Conservation (phyloP, 2,797 vertebrate genomes). For the Bothrops alternatus region DNA sequence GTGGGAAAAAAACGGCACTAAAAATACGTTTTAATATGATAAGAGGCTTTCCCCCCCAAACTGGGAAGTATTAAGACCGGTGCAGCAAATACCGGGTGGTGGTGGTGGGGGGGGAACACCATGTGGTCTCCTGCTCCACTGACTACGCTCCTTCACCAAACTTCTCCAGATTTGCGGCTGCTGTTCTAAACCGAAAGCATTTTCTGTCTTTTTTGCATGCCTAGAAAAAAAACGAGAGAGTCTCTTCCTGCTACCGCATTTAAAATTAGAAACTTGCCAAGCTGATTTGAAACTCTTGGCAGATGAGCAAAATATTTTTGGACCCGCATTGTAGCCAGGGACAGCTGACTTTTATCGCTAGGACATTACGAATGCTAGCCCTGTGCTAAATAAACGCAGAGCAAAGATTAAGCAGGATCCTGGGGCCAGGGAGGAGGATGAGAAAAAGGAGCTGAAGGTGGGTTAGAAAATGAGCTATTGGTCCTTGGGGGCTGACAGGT, state of each 20-base stretch:
- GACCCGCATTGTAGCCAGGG: constrained; percentile 60
- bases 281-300: constrained; percentile 66
- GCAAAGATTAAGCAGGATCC: not conserved
- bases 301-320: constrained; percentile 67
- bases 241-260: constrained; percentile 56
- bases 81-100: not conserved
- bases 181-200: constrained; percentile 14
- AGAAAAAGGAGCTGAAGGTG: not conserved
- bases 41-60: not conserved
- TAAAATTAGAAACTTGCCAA: constrained; percentile 64
- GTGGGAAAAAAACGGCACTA: not conserved
- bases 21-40: not conserved
- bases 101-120: not conserved
- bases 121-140: not conserved
- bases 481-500: not conserved
- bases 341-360: constrained; percentile 73
- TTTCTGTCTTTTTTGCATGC: not conserved
- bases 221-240: constrained; percentile 43
- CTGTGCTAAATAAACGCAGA: constrained; percentile 50
- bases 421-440: not conserved
- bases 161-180: constrained; percentile 36
- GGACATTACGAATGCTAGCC: constrained; percentile 63
- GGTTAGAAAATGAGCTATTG: not conserved
- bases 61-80: not conserved
- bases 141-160: constrained; percentile 18